These are phyloP conservation scores for Xylocopa sonorina DNA, from an alignment of 1,140 invertebrate species.

Conservation along the genomic window DNA sequence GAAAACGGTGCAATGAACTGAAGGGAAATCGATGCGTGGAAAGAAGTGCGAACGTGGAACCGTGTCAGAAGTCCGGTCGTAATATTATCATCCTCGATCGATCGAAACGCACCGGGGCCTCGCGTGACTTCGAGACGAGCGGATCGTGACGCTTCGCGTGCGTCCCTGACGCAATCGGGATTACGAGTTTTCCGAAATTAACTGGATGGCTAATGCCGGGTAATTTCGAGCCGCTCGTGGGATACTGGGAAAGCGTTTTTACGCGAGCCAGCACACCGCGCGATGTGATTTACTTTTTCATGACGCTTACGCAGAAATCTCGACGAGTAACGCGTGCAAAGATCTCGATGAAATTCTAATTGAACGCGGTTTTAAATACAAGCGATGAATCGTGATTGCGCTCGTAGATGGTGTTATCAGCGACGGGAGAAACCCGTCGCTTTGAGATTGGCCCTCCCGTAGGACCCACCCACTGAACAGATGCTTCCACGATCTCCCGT, in stretches of 20 bases:
- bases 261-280: background rate
- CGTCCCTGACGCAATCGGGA: background rate
- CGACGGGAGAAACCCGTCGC: too few species aligned
- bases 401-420: background rate
- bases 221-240: background rate
- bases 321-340: too few species aligned
- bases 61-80: slow-evolving; percentile 44
- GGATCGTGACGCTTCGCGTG: slow-evolving; percentile 12
- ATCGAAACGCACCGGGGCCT: slow-evolving; percentile 35
- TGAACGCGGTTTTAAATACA: too few species aligned
- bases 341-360: too few species aligned
- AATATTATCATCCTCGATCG: slow-evolving; percentile 33
- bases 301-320: background rate
- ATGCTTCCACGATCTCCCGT: background rate
- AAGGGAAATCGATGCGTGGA: slow-evolving; percentile 48
- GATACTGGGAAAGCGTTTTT: too few species aligned
- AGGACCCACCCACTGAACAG: background rate
- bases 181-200: slow-evolving; percentile 3
- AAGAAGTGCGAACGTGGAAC: slow-evolving; percentile 38
- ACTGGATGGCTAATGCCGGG: background rate
- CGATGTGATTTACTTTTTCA: background rate
- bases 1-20: slow-evolving; percentile 57
- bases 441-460: too few species aligned
- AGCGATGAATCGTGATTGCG: background rate
- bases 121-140: slow-evolving; percentile 15